Evolutionary conservation across 2,888 invertebrate genomes (phyloP).

Genomic region (Carterocephalus palaemon): DNA sequence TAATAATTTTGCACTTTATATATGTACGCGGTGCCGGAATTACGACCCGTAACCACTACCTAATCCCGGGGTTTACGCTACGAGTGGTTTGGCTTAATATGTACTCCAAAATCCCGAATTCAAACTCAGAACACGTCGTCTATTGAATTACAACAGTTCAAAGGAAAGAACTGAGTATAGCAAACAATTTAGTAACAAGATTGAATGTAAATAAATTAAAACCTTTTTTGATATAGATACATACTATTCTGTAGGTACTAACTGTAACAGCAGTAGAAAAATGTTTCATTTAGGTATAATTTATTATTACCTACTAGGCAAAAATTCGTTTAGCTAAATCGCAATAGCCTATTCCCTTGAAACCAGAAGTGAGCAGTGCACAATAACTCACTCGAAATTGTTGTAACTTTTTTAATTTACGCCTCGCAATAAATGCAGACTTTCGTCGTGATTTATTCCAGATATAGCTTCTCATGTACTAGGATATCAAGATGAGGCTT

Average conservation of each 20-base stretch:
- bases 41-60: slow-evolving; percentile 21
- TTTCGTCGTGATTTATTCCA: slow-evolving; percentile 64
- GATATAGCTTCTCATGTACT: slow-evolving; percentile 50
- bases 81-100: slow-evolving; percentile 19
- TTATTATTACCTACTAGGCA: slow-evolving; percentile 2
- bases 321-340: slow-evolving; percentile 27
- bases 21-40: slow-evolving; percentile 14
- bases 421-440: slow-evolving; percentile 66
- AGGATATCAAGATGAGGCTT: slow-evolving; percentile 41
- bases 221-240: no score
- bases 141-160: slow-evolving; percentile 11
- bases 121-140: slow-evolving; percentile 10
- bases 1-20: slow-evolving; percentile 22
- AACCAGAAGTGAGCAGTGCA: slow-evolving; percentile 58
- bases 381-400: slow-evolving; percentile 75
- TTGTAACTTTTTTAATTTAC: slow-evolving; percentile 75
- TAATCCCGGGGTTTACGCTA: slow-evolving; percentile 14
- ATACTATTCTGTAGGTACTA: no score
- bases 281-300: no score
- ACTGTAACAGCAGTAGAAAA: no score
- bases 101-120: slow-evolving; percentile 8
- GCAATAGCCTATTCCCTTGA: slow-evolving; percentile 39
- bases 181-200: no score
- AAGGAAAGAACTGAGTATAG: no score
- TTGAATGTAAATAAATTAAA: no score